Percentiles rank a stretch among this genome's conserved stretches.
Conservation (phyloP, 2,113 vertebrate genomes). For the Lophura nycthemera region DNA sequence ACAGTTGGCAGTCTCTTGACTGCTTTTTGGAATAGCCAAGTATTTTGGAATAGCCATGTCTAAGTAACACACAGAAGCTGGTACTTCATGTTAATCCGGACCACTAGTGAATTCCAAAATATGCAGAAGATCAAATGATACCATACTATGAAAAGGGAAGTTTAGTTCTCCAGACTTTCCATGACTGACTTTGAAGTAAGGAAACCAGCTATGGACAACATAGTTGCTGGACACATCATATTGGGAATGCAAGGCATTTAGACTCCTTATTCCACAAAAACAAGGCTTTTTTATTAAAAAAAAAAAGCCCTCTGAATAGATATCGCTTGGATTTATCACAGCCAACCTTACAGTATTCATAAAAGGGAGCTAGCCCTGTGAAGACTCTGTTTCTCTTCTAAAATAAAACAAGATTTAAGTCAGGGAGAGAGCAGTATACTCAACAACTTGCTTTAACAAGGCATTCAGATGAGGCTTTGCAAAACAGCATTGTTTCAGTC, state of each 20-base stretch:
- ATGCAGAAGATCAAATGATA: neutral
- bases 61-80: neutral
- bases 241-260: neutral
- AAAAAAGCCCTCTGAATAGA: neutral
- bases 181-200: neutral
- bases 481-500: neutral
- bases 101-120: neutral
- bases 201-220: neutral
- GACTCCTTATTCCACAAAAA: neutral
- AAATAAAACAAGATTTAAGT: neutral
- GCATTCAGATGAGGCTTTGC: slow-evolving; percentile 5
- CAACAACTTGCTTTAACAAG: slow-evolving; percentile 27
- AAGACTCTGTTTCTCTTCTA: neutral
- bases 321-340: neutral
- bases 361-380: neutral
- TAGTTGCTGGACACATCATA: neutral
- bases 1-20: neutral
- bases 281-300: neutral
- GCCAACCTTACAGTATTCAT: neutral
- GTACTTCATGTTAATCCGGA: neutral
- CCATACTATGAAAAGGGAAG: neutral
- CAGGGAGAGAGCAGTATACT: slow-evolving; percentile 27
- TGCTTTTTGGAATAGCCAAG: neutral
- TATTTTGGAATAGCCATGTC: neutral
- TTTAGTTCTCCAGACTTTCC: neutral